phyloP scores from a whole-genome alignment of 2,888 invertebrate species.

The Agonum fuliginosum region DNA sequence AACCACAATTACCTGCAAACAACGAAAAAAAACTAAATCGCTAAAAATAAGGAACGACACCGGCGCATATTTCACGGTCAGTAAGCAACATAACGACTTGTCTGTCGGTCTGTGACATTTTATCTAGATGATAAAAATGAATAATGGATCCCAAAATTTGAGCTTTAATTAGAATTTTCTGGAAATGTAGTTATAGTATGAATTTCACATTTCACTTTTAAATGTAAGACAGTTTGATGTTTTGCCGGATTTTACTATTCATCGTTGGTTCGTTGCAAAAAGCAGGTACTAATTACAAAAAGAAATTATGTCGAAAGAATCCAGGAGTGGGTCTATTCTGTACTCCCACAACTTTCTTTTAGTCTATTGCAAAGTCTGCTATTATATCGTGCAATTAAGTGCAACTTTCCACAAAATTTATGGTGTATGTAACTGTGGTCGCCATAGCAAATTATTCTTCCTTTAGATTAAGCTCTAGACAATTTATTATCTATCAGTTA shows the following conservation, averaged over 20 bases:
- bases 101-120: neutral
- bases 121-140: constrained; percentile 37
- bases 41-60: constrained; percentile 38
- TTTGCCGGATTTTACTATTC: neutral
- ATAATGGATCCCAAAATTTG: constrained; percentile 14
- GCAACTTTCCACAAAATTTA: too few relatives aligned
- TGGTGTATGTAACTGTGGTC: too few relatives aligned
- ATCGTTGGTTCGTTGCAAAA: neutral
- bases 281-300: constrained; percentile 11
- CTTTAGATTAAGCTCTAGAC: too few relatives aligned
- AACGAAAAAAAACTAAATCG: constrained; percentile 34
- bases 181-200: neutral
- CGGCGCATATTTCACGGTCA: constrained; percentile 52
- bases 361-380: too few relatives aligned
- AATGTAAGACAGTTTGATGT: neutral
- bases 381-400: too few relatives aligned
- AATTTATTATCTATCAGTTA: too few relatives aligned
- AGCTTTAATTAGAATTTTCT: constrained; percentile 27
- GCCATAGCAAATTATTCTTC: too few relatives aligned
- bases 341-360: too few relatives aligned
- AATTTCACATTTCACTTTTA: neutral
- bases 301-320: too few relatives aligned
- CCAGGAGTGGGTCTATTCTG: too few relatives aligned
- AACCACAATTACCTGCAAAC: constrained; percentile 48
- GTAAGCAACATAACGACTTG: constrained; percentile 13